Evolutionary conservation across 92 coral and sea anemone genomes (phyloP), one percentile per base, ranked within the genome.

Genomic region (Palythoa grandiflora): DNA sequence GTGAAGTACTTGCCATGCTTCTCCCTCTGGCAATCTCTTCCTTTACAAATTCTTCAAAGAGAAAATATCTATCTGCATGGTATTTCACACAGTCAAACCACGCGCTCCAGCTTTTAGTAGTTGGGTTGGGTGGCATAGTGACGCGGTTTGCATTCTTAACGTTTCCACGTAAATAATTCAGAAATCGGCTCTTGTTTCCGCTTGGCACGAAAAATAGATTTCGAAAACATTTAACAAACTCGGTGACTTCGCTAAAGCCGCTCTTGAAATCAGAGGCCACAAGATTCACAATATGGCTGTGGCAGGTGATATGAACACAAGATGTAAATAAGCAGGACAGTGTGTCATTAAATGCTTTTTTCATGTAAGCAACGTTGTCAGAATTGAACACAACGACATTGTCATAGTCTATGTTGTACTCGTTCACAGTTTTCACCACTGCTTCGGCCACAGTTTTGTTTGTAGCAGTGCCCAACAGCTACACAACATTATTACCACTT

Each of bases 301-400:
- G 75, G 73, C 96, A 93, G 65, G 89, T 91, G 68, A 89, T 91
- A 68, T 93, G 92, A 28, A 89, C 86, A 48, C 89, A 93, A 12
- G 38, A 38, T 37, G 92, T 85, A 61, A 91, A 91, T 72, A 93
- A 38, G 57, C 91, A 87, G 1, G 92, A 91, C 70, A 91, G 87
- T 12, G 90, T 91, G 6, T 92, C 91, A 35, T 68, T 80, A 72
- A 93, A 93, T 36, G 92, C 96, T 52, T 93, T 93, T 77, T 91
- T 93, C 92, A 93, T 91, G 83, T 93, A 91, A 1, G 84, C 84
- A 50, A 91, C 96, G 51, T 91, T 91, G 54, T 93, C 94, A 11
- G 92, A 93, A 86, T 86, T 93, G 47, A 93, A 88, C 44, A 91
- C 86, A 50, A 47, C 84, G 38, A 91, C 94, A 83, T 87, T 76